Evolutionary conservation across 2,888 invertebrate genomes (phyloP).

Genomic region (Fissipunctia ypsillon): DNA sequence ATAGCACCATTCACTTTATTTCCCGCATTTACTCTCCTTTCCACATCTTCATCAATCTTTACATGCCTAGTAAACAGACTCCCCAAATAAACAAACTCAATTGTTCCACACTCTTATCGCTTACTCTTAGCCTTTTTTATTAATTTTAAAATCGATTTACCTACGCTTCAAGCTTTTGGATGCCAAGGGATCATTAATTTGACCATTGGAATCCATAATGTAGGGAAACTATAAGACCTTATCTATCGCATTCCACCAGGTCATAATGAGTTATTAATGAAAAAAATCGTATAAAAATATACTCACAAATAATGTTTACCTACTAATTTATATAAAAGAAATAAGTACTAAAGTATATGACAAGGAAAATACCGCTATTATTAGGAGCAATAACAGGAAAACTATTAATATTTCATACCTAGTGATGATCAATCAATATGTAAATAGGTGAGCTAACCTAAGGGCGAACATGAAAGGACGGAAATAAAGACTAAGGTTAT

Average conservation of each 20-base stretch:
- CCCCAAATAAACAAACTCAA: no score
- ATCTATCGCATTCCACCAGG: neutral
- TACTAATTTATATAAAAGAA: constrained; percentile 12
- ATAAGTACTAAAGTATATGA: constrained; percentile 17
- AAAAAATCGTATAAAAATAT: neutral
- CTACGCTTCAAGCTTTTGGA: neutral
- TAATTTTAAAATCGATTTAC: neutral
- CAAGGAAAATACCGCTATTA: constrained; percentile 40
- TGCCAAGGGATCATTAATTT: neutral
- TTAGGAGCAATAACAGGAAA: constrained; percentile 52
- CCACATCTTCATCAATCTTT: no score
- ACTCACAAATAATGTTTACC: constrained; percentile 1
- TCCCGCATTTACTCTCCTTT: no score
- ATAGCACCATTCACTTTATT: no score
- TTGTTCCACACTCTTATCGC: no score
- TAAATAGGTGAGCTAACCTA: constrained; percentile 35
- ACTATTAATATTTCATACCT: constrained; percentile 43
- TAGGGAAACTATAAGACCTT: neutral
- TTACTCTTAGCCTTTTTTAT: no score
- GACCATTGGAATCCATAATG: neutral
- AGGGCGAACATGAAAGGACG: constrained; percentile 48
- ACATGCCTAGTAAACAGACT: no score
- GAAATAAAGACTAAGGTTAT: constrained; percentile 41
- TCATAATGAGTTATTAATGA: no score
- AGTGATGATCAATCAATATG: constrained; percentile 36